Base-by-base conservation (phyloP, 2,113 vertebrate species). In the Sebastes fasciatus region DNA sequence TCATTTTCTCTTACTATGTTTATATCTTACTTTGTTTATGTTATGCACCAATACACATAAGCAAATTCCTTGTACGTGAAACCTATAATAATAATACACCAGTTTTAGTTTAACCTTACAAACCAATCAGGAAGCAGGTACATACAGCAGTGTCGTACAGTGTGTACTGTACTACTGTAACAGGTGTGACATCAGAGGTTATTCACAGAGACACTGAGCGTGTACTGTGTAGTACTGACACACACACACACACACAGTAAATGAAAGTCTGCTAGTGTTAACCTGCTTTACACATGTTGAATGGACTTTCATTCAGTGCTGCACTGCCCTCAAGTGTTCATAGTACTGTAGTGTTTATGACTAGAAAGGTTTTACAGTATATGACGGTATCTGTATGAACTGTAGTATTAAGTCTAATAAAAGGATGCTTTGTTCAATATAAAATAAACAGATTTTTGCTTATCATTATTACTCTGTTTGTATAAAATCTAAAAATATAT, bases 321-420 rank as follows among this genome's bases (percentile, higher is more conserved):
- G 21, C 70, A 79, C 91, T 93, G 93, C 93, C 93, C 92, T 86
- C 94, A 77, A 90, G 92, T 92, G 95, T 84, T 84, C 66, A 76
- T 0, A 55, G 54, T 1, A 60, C 26, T 42, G 16, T 46, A 34
- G 42, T 40, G 17, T 74, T 65, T 19, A 46, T 34, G 21, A 46
- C 4, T 52, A 19, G 5, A 40, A 10, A 34, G 34, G 34, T 34
- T 34, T 34, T 34, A 74, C 4, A 1, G 0, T 6, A 26, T 65
- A 42, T 46, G 45, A 74, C 1, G 2, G 0, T 8, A 19, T 65
- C 48, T 42, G 40, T 13, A 45, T 6, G 49, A 2, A 49, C 34
- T 54, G 14, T 51, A 17, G 48, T 60, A 48, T 21, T 60, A 12
- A 0, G 16, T 9, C 4, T 40, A 3, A 43, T 43, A 26, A 8